These are phyloP conservation scores for Rhamphomyia laevipes DNA, from an alignment of 2,888 invertebrate genomes.

Conservation along the genomic window DNA sequence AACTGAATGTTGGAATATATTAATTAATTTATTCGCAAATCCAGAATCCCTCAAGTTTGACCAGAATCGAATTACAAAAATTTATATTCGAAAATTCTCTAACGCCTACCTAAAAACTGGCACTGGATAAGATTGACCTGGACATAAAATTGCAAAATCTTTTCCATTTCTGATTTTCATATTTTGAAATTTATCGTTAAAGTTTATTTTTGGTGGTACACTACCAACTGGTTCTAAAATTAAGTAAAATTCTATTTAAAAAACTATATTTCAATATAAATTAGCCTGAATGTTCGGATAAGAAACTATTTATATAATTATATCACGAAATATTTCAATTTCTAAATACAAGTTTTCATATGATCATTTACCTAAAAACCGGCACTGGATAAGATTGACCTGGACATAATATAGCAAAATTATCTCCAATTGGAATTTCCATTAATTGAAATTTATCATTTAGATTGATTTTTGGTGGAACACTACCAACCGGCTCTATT, in stretches of 20 bases:
- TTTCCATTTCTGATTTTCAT: conserved; percentile 20
- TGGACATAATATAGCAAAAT: conserved; percentile 44
- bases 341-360: too few relatives aligned
- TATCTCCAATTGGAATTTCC: conserved; percentile 39
- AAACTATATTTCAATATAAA: not conserved
- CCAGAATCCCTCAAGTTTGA: too few relatives aligned
- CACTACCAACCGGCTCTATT: conserved; percentile 48
- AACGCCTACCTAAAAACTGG: conserved; percentile 40
- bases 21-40: too few relatives aligned
- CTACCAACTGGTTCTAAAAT: conserved; percentile 42
- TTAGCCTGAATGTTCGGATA: not conserved
- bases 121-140: conserved; percentile 53
- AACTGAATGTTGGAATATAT: conserved; percentile 6
- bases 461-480: conserved; percentile 53
- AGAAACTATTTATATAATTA: not conserved
- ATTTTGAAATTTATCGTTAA: conserved; percentile 24
- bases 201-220: conserved; percentile 44
- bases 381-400: conserved; percentile 13
- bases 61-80: not conserved
- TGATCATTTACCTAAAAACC: conserved; percentile 11
- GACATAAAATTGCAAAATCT: conserved; percentile 21
- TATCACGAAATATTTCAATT: not conserved
- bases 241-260: not conserved
- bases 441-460: conserved; percentile 39
- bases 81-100: not conserved